Percentiles rank a stretch among this genome's conserved stretches.
Evolutionary conservation across 2,888 invertebrate species (phyloP).

Genomic region (Myopa tessellatipennis): DNA sequence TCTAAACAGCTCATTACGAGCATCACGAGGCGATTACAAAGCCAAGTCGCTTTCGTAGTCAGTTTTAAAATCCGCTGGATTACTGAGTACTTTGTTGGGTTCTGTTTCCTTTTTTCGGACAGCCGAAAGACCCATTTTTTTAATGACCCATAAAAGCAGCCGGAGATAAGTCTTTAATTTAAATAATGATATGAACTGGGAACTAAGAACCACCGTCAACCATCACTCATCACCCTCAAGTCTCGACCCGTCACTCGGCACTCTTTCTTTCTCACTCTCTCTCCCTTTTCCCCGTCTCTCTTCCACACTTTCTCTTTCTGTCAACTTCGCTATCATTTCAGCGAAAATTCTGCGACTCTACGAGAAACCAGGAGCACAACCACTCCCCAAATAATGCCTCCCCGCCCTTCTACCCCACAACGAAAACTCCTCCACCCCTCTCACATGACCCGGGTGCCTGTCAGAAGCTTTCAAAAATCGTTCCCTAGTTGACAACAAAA

Average conservation of each 20-base stretch:
- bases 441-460: too few species aligned
- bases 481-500: slow-evolving; percentile 8
- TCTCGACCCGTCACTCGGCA: neutral
- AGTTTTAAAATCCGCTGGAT: too few species aligned
- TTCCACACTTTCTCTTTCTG: neutral
- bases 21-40: too few species aligned
- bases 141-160: neutral
- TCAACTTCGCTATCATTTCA: slow-evolving; percentile 3
- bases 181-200: neutral
- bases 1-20: too few species aligned
- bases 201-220: neutral
- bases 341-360: neutral
- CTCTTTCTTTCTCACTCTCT: neutral
- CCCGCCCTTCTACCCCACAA: too few species aligned
- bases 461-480: neutral
- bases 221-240: neutral
- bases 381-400: neutral
- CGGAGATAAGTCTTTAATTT: neutral
- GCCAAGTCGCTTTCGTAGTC: too few species aligned
- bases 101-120: too few species aligned
- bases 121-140: neutral
- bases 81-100: too few species aligned
- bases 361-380: neutral
- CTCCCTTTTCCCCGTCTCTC: neutral
- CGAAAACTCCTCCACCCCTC: neutral